phyloP scores from a whole-genome alignment of 2,113 vertebrate species.

The Camelus bactrianus region DNA sequence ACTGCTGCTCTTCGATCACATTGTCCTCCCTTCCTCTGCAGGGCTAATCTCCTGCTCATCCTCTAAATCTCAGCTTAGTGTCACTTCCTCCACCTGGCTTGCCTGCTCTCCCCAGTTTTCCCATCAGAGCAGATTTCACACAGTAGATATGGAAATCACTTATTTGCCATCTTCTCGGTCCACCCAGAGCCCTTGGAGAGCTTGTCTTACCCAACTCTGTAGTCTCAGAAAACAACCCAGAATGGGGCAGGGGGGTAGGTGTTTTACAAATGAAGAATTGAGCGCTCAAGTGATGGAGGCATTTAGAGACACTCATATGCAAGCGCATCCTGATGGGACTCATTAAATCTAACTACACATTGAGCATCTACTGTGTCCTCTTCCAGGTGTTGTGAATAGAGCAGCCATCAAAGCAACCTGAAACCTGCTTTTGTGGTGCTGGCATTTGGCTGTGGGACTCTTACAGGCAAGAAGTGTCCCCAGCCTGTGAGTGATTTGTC shows the following conservation, averaged over 20 bases:
- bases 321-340: background rate
- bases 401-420: background rate
- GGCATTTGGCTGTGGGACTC: background rate
- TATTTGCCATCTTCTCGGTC: background rate
- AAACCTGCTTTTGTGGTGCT: background rate
- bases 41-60: conserved; percentile 1
- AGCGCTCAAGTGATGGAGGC: background rate
- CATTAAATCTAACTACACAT: accelerated
- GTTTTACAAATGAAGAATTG: background rate
- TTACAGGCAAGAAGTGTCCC: background rate
- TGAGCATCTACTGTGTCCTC: background rate
- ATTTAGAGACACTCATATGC: background rate
- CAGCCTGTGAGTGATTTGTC: background rate
- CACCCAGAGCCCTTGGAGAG: background rate
- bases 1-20: background rate
- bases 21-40: background rate
- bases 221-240: background rate
- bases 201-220: background rate
- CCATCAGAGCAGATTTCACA: background rate
- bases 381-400: background rate
- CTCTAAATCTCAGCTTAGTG: background rate
- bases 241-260: background rate
- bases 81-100: background rate
- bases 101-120: background rate
- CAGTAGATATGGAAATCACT: background rate